Evolutionary conservation across 1,140 invertebrate species (phyloP).

Genomic region (Pinna nobilis): DNA sequence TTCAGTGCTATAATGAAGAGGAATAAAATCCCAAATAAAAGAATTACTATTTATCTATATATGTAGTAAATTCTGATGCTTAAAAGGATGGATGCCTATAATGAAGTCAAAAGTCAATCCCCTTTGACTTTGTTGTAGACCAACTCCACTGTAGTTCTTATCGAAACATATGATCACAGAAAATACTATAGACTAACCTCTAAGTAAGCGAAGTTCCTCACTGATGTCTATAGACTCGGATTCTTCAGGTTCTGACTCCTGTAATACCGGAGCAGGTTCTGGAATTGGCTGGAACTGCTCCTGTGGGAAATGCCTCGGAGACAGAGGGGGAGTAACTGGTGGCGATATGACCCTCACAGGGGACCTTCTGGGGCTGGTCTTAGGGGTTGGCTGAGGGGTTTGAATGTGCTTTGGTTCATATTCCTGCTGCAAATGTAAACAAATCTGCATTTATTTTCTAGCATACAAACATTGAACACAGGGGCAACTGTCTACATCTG

Average conservation of each 20-base stretch:
- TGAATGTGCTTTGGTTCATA: slow-evolving; percentile 33
- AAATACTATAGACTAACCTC: slow-evolving; percentile 51
- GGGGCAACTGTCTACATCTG: no score
- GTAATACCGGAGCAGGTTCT: slow-evolving; percentile 25
- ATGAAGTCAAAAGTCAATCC: no score
- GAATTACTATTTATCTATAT: no score
- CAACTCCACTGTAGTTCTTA: no score
- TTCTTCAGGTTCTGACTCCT: slow-evolving; percentile 61
- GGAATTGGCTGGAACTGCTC: slow-evolving; percentile 13
- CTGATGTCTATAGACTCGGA: slow-evolving; percentile 62
- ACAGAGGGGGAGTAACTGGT: slow-evolving; percentile 52
- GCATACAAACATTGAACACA: no score
- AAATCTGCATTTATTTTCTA: no score
- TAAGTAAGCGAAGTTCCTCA: slow-evolving; percentile 58
- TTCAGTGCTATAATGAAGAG: no score
- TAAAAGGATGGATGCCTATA: no score
- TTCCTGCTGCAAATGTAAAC: slow-evolving; percentile 18
- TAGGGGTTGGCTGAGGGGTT: slow-evolving; percentile 68
- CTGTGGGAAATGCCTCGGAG: slow-evolving; percentile 41
- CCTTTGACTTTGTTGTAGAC: no score
- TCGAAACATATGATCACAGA: no score
- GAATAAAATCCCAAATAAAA: no score
- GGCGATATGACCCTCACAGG: slow-evolving; percentile 37
- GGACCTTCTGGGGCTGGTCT: slow-evolving; percentile 52
- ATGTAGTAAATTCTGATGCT: no score